Base-by-base conservation (phyloP, 2,888 invertebrate species). In the Heliconius aoede region DNA sequence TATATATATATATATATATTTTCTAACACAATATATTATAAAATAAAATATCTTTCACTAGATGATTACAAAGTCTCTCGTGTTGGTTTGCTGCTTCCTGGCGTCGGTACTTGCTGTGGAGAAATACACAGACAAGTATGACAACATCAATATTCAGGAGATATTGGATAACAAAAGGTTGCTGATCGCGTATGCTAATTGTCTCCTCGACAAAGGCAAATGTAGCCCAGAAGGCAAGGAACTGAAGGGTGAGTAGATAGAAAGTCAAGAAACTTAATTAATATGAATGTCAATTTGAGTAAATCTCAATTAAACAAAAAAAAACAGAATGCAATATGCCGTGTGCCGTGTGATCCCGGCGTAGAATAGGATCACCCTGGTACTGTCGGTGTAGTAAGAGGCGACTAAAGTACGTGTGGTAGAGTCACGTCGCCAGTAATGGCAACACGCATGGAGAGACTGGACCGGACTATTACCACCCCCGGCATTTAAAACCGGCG, bases 151-250 rank as follows among this genome's bases (percentile, higher is more conserved):
- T 85, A 81, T 97, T 79, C 96, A 97, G 79, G 95, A 96, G 82
- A 95, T 97, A 73, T 86, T 97, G 36, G 86, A 84, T 1, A 97
- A 96, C 87, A 95, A 96, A 72, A 94, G 97, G 67, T 89, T 97
- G 69, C 87, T 97, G 15, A 91, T 93, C 40, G 96, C 95, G 40
- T 97, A 97, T 85, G 90, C 96, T 77, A 95, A 96, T 79, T 97
- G 97, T 84, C 86, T 97, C 69, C 90, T 97, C 79, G 95, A 95
- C 1, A 90, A 91, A 72, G 96, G 96, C 18, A 89, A 88, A 62
- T 97, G 97, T 86, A 96, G 96, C 1, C 93, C 96, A 21, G 97
- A 97, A 84, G 97, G 95, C 67, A 95, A 94, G 83, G 96, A 96
- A 86, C 91, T 97, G 0, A 97, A 96, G 92, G 94, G 97, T 97